phyloP scores from a whole-genome alignment of 1,140 invertebrate genomes.

The Drosophila ficusphila region DNA sequence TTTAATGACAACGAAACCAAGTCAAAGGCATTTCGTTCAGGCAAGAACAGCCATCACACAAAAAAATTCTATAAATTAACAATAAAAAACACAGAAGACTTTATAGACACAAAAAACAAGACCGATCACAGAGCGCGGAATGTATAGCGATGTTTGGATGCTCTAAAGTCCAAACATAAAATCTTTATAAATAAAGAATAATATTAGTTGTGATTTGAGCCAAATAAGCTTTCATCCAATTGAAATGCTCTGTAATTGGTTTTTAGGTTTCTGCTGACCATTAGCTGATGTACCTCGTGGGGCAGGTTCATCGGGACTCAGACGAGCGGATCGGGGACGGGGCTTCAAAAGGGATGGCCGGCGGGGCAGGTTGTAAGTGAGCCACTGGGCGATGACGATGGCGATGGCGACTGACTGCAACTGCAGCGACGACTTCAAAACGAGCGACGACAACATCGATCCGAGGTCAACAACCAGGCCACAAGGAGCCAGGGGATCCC shows the following conservation, averaged over 20 bases:
- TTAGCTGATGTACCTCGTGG: conserved; percentile 9
- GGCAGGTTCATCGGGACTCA: conserved; percentile 12
- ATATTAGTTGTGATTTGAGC: too few species aligned
- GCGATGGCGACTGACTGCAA: conserved; percentile 48
- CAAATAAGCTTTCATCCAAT: too few species aligned
- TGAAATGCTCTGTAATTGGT: too few species aligned
- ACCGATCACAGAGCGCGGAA: neutral
- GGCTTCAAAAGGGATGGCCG: conserved; percentile 71
- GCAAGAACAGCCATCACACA: conserved; percentile 37
- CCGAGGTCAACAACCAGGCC: conserved; percentile 63
- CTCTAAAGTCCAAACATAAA: too few species aligned
- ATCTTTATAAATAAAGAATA: too few species aligned
- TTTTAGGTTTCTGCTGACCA: neutral
- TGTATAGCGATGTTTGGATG: neutral
- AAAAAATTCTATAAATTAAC: conserved; percentile 81
- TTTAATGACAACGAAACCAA: conserved; percentile 78
- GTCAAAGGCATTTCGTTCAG: conserved; percentile 68
- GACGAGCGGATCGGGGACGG: conserved; percentile 29
- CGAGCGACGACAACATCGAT: conserved; percentile 69
- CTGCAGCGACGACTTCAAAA: conserved; percentile 37
- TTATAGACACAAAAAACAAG: conserved; percentile 63
- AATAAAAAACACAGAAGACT: conserved; percentile 63
- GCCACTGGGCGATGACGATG: conserved; percentile 68
- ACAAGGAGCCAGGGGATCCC: conserved; percentile 2
- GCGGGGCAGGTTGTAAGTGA: conserved; percentile 70